Base-by-base conservation (phyloP, 2,113 vertebrate genomes). In the Muntiacus reevesi region DNA sequence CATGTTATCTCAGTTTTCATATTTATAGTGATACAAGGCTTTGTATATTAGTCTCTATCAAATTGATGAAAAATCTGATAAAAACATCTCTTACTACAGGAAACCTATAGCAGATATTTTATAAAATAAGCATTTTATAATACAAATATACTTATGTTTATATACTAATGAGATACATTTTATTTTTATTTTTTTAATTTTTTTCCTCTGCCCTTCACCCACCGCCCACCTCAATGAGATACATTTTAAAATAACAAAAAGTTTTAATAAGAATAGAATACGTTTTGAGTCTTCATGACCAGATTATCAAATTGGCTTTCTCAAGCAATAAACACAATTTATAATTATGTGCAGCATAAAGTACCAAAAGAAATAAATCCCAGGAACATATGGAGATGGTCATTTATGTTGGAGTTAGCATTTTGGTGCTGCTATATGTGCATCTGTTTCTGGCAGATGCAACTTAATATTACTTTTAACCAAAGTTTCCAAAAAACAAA, bases 391-490 rank as follows among this genome's bases (percentile, higher is more conserved):
- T 89, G 91, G 95, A 94, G 76, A 47, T 95, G 94, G 96, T 95
- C 91, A 96, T 96, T 98, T 97, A n/a, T 97, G 89, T 95, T 94
- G n/a, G n/a, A 97, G 43, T 67, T 98, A 94, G 27, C 82, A 94
- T 96, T 98, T 97, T 87, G 84, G 59, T 96, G 40, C 57, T 96
- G 62, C 30, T 96, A 21, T 64, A 86, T 60, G 52, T 96, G 25
- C 91, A 98, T 98, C 97, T 98, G 87, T 85, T 97, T 97, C 83
- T 94, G 97, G 89, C 84, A 98, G 93, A 97, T 97, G 91, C 16
- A 97, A 83, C 57, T 91, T 94, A 97, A 91, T 97, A 91, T 79
- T 96, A 93, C 19, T 91, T 98, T 98, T 97, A 98, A 98, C 96
- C 97, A 40, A 97, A 97, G 54, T 95, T 76, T 52, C 15, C 23